Percentiles rank a stretch among this genome's conserved stretches.
phyloP scores from a whole-genome alignment of 2,113 vertebrate genomes.

The Noctilio leporinus region DNA sequence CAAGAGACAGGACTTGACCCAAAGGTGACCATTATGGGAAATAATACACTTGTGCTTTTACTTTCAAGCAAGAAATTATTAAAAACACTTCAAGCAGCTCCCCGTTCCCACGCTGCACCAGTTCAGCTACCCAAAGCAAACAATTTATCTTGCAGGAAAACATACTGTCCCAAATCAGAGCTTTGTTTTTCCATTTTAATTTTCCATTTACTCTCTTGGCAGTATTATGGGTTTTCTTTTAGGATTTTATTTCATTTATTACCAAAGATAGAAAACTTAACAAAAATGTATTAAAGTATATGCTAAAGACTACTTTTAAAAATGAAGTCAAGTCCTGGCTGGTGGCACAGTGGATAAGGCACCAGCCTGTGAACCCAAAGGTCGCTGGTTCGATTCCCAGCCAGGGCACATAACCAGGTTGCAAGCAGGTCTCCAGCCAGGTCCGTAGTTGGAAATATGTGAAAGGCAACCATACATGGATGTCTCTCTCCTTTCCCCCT shows the following conservation, averaged over 20 bases:
- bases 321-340: neutral
- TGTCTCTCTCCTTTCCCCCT: no score
- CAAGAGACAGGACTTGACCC: constrained; percentile 1
- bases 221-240: neutral
- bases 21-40: neutral
- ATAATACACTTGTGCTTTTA: neutral
- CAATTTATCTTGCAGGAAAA: neutral
- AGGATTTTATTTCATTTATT: neutral
- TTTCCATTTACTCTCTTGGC: neutral
- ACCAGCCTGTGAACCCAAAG: no score
- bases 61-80: neutral
- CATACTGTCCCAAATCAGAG: neutral
- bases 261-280: neutral
- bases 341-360: no score
- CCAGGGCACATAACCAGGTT: no score
- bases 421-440: no score
- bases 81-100: neutral
- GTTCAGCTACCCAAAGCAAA: neutral
- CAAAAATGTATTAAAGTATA: neutral
- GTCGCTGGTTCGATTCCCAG: no score
- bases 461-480: no score
- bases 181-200: neutral
- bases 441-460: no score
- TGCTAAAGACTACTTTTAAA: neutral
- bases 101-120: neutral